Conservation (phyloP, 2,797 vertebrate species). For the Spinus pinus region DNA sequence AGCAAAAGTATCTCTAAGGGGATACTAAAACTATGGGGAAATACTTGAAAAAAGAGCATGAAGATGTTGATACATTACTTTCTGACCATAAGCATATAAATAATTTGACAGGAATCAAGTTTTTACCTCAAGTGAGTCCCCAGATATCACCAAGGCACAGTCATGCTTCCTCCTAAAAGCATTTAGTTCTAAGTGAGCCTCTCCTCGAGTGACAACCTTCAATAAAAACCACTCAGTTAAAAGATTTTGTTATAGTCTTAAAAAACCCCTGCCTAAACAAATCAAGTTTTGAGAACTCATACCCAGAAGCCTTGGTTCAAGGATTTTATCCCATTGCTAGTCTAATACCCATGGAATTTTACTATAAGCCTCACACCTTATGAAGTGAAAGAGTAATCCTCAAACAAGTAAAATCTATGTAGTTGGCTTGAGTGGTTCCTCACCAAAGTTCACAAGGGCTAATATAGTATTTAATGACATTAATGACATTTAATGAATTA, state of each 20-base stretch:
- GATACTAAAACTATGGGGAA: background rate
- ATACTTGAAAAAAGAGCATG: background rate
- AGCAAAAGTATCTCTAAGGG: background rate
- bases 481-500: background rate
- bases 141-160: constrained; percentile 95
- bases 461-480: background rate
- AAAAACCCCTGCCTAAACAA: background rate
- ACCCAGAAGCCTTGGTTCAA: background rate
- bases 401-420: background rate
- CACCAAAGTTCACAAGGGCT: background rate
- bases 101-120: background rate
- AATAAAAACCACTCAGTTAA: background rate
- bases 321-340: background rate
- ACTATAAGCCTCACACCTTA: background rate
- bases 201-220: constrained; percentile 89
- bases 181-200: constrained; percentile 97
- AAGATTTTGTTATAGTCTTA: background rate
- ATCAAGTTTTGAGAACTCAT: background rate
- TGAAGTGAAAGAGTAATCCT: background rate
- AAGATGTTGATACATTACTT: background rate
- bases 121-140: constrained; percentile 93
- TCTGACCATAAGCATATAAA: background rate
- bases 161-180: constrained; percentile 96
- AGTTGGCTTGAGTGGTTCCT: background rate
- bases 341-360: background rate